Percentiles rank a stretch among this genome's conserved stretches.
These are phyloP conservation scores for Myotis brandtii DNA, from an alignment of 2,113 vertebrate species.

Conservation along the genomic window DNA sequence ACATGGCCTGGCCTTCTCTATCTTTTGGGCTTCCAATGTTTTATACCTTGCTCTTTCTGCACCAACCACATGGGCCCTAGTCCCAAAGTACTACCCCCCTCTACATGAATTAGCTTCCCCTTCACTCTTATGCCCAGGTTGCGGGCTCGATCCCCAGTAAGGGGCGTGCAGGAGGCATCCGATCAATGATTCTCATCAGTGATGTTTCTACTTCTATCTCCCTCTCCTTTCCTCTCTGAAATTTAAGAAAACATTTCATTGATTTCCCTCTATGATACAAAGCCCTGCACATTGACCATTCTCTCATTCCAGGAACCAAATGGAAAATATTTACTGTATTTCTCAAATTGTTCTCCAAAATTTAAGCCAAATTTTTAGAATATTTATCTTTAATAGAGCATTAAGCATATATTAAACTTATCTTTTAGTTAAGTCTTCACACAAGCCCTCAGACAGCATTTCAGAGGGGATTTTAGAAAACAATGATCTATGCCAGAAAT, in stretches of 20 bases:
- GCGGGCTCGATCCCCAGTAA: no score
- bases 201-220: no score
- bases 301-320: neutral
- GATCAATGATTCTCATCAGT: no score
- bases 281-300: neutral
- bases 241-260: neutral
- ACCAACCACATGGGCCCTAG: accelerated
- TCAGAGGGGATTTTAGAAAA: slow-evolving; percentile 45
- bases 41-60: neutral
- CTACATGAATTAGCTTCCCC: neutral
- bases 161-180: no score
- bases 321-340: neutral
- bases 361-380: neutral
- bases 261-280: slow-evolving; percentile 16
- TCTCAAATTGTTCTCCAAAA: slow-evolving; percentile 46
- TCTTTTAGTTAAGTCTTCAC: slow-evolving; percentile 26
- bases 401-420: neutral
- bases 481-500: slow-evolving; percentile 19
- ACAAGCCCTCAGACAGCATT: neutral
- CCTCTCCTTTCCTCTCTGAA: no score
- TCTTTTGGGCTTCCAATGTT: neutral
- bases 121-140: neutral
- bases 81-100: neutral
- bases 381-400: neutral
- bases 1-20: neutral